A percentile compares a stretch with the other conserved stretches of the same genome.
Evolutionary conservation across 2,797 vertebrate genomes (phyloP).

Genomic region (Peromyscus aztecus): DNA sequence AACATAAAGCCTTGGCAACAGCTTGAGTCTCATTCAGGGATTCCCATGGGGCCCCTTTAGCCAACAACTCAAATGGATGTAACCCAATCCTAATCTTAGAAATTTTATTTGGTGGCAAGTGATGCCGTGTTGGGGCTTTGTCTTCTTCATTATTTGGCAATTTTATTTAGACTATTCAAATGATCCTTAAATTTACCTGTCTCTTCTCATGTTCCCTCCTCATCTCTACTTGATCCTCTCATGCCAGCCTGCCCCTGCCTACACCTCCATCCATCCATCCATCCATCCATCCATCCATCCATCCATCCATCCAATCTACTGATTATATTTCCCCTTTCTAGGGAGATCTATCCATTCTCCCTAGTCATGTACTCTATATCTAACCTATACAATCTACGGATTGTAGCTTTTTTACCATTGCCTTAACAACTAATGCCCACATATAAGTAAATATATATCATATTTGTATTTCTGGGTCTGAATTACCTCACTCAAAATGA

Average conservation of each 20-base stretch:
- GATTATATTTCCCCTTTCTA: background rate
- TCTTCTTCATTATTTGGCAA: background rate
- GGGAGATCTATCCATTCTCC: background rate
- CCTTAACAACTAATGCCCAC: background rate
- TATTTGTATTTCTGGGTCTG: background rate
- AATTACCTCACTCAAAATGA: background rate
- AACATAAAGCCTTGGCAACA: background rate
- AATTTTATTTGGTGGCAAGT: background rate
- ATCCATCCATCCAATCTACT: background rate
- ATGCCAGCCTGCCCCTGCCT: background rate
- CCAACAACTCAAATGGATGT: background rate
- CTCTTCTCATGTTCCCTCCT: background rate
- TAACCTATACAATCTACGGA: background rate
- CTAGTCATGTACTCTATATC: background rate
- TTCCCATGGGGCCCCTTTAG: background rate
- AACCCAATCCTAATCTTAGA: too few relatives aligned
- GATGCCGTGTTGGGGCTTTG: background rate
- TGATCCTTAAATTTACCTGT: too few relatives aligned
- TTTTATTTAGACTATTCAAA: background rate
- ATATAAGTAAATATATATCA: background rate
- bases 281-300: too few relatives aligned
- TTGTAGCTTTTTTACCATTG: background rate
- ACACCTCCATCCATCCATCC: background rate
- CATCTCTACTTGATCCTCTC: background rate
- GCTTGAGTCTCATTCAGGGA: background rate